Evolutionary conservation across 2,888 invertebrate species (phyloP), one percentile per base, ranked within the genome.

Genomic region (Cosmopolites sordidus): DNA sequence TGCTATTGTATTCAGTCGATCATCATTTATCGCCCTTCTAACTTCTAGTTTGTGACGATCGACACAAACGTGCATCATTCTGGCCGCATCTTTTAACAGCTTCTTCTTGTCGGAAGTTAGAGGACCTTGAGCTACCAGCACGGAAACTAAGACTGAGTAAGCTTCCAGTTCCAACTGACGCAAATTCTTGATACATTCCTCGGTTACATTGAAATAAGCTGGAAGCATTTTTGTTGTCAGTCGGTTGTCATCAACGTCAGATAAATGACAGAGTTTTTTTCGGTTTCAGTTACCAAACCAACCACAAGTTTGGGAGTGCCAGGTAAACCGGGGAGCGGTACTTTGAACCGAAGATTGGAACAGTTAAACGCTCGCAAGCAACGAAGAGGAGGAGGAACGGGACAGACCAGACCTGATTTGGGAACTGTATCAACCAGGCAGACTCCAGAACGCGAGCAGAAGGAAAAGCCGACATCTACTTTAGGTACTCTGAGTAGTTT

Each of bases 21-120:
- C 93, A 76, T 94, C 93, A 76, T 92, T 94, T 49, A 91, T 87
- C 66, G 90, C 94, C 74, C 94, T 82, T 64, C 94, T 82, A 64
- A 93, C 84, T 78, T 95, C 95, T 48, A 92, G 93, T 67, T 89
- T 85, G 76, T 94, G 94, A 64, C 94, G 81, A 74, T 94, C 94
- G 70, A 85, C 83, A 57, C 91, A 86, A 73, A 95, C 92, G 75
- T 90, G 89, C 73, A 88, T 82, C 70, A 84, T 82, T 72, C 82
- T 81, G 68, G 90, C 86, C 62, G 93, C 80, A 70, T 93, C 91
- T 72, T 87, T 86, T 47, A 95, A 78, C 66, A 93, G 76, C 74
- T 86, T 88, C 70, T 86, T 84, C 79, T 92, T 92, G 69, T 87
- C 87, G 68, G 84, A 84, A 70, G 84, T 89, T 54, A 94, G 82